Percentiles rank a stretch among this genome's conserved stretches.
Evolutionary conservation across 1,140 invertebrate genomes (phyloP).

Genomic region (Drusus annulatus): DNA sequence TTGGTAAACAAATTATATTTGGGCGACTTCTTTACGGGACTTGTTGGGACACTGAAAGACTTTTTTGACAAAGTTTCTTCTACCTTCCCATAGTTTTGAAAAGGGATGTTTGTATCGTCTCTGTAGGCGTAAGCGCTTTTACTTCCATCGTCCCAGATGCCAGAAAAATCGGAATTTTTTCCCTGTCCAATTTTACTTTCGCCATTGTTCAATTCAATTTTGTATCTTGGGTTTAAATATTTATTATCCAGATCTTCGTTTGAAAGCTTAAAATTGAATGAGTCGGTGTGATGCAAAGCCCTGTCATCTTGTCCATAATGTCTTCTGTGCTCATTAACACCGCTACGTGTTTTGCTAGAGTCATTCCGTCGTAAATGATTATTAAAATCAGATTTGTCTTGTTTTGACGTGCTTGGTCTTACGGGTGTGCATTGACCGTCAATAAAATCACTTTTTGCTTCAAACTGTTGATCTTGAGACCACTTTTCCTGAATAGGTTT

Average conservation of each 20-base stretch:
- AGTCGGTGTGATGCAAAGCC: not conserved
- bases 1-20: conserved; percentile 61
- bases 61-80: conserved; percentile 55
- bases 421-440: not conserved
- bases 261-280: not conserved
- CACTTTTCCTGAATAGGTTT: conserved; percentile 43
- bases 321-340: not conserved
- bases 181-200: too few species aligned
- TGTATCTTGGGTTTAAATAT: not conserved
- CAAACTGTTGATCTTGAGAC: not conserved
- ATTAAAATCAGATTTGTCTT: conserved; percentile 45
- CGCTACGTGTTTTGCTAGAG: conserved; percentile 11
- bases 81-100: conserved; percentile 57
- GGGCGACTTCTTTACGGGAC: conserved; percentile 65
- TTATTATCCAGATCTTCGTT: not conserved
- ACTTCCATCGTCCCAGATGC: conserved; percentile 59
- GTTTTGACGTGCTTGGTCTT: conserved; percentile 6
- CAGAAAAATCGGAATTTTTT: not conserved
- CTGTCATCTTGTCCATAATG: not conserved
- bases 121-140: conserved; percentile 52
- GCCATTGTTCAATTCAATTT: not conserved
- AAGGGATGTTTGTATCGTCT: conserved; percentile 54
- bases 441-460: not conserved
- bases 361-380: not conserved
- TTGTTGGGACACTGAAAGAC: conserved; percentile 72